These are phyloP conservation scores for Antennarius striatus DNA, from an alignment of 2,113 vertebrate genomes.

Conservation along the genomic window DNA sequence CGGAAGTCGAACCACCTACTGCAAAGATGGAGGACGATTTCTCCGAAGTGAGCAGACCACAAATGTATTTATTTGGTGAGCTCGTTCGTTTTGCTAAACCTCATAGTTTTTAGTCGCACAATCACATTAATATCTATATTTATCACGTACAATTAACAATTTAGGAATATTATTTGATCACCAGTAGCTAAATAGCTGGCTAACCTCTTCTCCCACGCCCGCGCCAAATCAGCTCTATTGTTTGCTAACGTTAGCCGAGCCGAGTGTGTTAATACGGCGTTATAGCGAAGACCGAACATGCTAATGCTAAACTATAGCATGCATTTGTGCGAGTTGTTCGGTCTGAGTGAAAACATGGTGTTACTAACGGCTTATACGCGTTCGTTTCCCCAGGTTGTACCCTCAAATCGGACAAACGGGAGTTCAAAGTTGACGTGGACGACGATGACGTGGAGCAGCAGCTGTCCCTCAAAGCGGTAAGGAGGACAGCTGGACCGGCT, in stretches of 20 bases:
- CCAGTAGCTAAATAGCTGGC: background rate
- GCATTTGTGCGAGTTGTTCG: background rate
- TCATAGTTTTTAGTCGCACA: slow-evolving; percentile 9
- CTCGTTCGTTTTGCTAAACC: slow-evolving; percentile 3
- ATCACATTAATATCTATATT: background rate
- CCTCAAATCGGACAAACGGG: slow-evolving; percentile 77
- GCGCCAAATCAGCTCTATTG: slow-evolving; percentile 66
- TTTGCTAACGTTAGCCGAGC: slow-evolving; percentile 44
- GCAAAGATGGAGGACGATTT: slow-evolving; percentile 79
- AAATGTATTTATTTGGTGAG: slow-evolving; percentile 84
- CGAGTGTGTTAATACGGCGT: background rate
- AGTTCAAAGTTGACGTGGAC: slow-evolving; percentile 77
- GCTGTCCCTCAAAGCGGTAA: slow-evolving; percentile 82
- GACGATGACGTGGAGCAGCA: slow-evolving; percentile 83
- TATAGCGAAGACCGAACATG: background rate
- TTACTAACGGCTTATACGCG: background rate
- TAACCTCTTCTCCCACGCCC: background rate
- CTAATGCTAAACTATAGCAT: background rate
- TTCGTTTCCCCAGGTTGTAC: slow-evolving; percentile 72
- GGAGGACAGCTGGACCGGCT: slow-evolving; percentile 1
- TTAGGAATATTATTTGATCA: background rate
- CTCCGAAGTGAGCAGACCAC: slow-evolving; percentile 75
- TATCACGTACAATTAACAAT: background rate
- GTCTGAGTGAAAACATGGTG: accelerated
- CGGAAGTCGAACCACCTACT: slow-evolving; percentile 52